Evolutionary conservation across 2,113 vertebrate species (phyloP), one percentile per base, ranked within the genome.

Genomic region (Argyrosomus japonicus): DNA sequence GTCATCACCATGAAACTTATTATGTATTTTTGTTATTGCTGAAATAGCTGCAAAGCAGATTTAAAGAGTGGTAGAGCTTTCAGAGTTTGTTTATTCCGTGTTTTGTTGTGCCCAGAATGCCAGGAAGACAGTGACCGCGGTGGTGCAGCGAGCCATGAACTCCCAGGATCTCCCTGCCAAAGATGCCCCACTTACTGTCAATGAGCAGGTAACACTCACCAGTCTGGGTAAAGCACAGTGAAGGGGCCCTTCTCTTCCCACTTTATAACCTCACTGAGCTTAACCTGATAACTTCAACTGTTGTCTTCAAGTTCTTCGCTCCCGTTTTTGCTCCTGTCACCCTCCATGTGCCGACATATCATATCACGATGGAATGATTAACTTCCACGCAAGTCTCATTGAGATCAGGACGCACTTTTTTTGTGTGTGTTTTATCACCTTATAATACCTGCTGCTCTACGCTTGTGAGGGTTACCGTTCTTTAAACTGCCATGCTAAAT

Each of bases 131-230:
- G 91, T 93, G 93, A 94, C 77, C 27, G 82, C 54, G 84, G 56
- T 80, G 84, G 82, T 82, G 90, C 85, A 82, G 88, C 79, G 60
- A 93, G 89, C 90, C 90, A 99, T 99, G 98, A 97, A 97, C 89
- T 93, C 96, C 8, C 96, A 96, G 87, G 94, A 96, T 1, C 92
- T 93, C 74, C 93, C 95, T 68, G 89, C 93, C 82, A 95, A 96
- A 82, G 96, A 97, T 88, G 95, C 95, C 12, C 93, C 97, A 15
- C 96, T 97, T 81, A 97, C 96, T 29, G 95, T 99, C 89, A 99
- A 98, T 15, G 97, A 99, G 91, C 98, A 99, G 97, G 98, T 99
- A 96, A 88, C 69, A 40, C 43, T 68, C 73, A 68, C 40, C 68
- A 68, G 79, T 64, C 36, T 57, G 61, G 50, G 58, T 47, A 25